Conservation (phyloP, 2,113 vertebrate species). For the Gopherus evgoodei region DNA sequence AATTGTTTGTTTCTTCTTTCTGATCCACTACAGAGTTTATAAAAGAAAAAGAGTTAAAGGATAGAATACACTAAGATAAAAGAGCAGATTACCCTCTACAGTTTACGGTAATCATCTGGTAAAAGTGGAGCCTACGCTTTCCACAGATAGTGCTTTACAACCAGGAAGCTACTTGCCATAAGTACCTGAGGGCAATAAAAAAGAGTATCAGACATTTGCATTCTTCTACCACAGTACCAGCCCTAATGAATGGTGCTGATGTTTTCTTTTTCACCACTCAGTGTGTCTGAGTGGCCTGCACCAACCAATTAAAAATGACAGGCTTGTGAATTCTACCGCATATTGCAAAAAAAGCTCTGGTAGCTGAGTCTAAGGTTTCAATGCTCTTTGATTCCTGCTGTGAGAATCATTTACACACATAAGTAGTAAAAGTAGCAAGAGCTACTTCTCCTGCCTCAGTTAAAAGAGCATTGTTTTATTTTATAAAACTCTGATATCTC, state of each 20-base stretch:
- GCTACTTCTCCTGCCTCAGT: background rate
- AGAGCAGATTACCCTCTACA: background rate
- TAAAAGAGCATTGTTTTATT: background rate
- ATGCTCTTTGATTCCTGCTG: background rate
- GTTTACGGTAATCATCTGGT: background rate
- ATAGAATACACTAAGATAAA: background rate
- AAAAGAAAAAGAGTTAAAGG: background rate
- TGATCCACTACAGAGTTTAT: background rate
- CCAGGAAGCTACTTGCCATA: background rate
- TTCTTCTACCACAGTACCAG: background rate
- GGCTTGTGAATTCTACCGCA: background rate
- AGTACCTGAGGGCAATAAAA: slow-evolving; percentile 10
- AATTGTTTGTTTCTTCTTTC: background rate
- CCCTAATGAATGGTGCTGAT: slow-evolving; percentile 4
- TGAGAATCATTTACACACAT: slow-evolving; percentile 1
- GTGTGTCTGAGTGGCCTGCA: background rate
- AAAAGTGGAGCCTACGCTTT: background rate
- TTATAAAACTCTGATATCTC: background rate
- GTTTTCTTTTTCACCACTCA: background rate
- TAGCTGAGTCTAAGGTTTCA: background rate
- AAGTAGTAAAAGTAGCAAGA: slow-evolving; percentile 8
- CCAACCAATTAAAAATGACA: slow-evolving; percentile 31
- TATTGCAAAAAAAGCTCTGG: background rate
- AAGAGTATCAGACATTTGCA: background rate
- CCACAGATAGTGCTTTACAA: background rate